Evolutionary conservation across 2,113 vertebrate genomes (phyloP).

Genomic region (Myrmophylax atrothorax): DNA sequence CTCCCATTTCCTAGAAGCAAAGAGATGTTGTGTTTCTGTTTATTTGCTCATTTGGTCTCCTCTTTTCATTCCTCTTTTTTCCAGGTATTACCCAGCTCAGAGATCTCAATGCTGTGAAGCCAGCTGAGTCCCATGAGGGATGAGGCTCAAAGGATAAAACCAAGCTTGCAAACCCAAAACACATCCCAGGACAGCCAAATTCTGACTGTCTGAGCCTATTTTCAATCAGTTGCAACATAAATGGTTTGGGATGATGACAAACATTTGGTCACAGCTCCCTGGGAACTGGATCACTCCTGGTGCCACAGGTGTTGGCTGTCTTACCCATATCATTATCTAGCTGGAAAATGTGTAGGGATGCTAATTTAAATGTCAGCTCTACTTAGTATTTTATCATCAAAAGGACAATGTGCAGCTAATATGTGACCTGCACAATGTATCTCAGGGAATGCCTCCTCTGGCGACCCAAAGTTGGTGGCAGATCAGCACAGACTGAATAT

Average conservation of each 20-base stretch:
- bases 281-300: not conserved
- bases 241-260: conserved; percentile 22
- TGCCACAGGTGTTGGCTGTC: conserved; percentile 33
- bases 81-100: fast-evolving
- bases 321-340: conserved; percentile 35
- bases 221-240: conserved; percentile 5
- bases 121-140: not conserved
- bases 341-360: conserved; percentile 28
- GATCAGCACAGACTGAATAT: not conserved
- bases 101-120: not conserved
- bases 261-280: not conserved
- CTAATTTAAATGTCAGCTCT: conserved; percentile 63
- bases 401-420: conserved; percentile 12
- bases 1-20: not conserved
- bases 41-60: not conserved
- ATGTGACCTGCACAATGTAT: not conserved
- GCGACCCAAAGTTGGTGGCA: not conserved
- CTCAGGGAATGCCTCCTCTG: not conserved
- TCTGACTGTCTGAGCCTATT: not conserved
- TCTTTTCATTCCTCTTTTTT: not conserved
- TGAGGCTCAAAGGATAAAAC: not conserved
- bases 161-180: not conserved
- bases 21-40: not conserved
- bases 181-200: not conserved
- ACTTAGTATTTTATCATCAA: conserved; percentile 30